phyloP scores from a whole-genome alignment of 2,888 invertebrate genomes.

The Hypomecis punctinalis region DNA sequence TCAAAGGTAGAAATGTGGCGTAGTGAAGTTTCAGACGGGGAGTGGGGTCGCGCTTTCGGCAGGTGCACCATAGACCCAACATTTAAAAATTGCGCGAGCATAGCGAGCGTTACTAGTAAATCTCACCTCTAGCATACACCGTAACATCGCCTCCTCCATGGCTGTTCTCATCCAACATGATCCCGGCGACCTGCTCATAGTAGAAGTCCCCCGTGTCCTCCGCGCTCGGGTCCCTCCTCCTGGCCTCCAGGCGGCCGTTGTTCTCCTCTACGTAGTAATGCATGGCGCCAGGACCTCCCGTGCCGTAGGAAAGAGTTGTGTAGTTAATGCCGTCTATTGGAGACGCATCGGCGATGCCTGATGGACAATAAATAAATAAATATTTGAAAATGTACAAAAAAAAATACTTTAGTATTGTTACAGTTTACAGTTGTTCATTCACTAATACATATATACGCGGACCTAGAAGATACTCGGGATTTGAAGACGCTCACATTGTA shows the following conservation, averaged over 20 bases:
- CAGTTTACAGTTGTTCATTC: too few species aligned
- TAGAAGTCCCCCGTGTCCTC: conserved; percentile 86
- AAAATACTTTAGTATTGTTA: too few species aligned
- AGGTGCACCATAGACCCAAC: too few species aligned
- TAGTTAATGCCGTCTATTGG: conserved; percentile 87
- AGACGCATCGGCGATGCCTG: conserved; percentile 87
- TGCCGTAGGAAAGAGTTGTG: conserved; percentile 91
- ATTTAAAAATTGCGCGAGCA: too few species aligned
- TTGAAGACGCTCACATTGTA: too few species aligned
- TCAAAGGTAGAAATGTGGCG: too few species aligned
- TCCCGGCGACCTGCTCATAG: conserved; percentile 90
- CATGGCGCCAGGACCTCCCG: conserved; percentile 89
- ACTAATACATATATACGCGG: too few species aligned
- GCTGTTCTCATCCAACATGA: conserved; percentile 89
- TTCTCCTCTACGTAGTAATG: conserved; percentile 71
- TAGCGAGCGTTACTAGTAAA: too few species aligned
- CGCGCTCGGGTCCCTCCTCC: conserved; percentile 85
- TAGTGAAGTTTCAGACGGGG: too few species aligned
- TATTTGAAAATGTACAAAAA: too few species aligned
- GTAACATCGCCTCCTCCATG: conserved; percentile 95
- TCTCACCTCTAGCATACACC: conserved; percentile 90
- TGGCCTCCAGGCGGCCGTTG: conserved; percentile 61
- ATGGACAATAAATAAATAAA: conserved; percentile 26
- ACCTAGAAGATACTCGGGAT: too few species aligned
- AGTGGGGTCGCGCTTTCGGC: too few species aligned